Evolutionary conservation across 2,888 invertebrate genomes (phyloP).

Genomic region (Eutolmus rufibarbis): DNA sequence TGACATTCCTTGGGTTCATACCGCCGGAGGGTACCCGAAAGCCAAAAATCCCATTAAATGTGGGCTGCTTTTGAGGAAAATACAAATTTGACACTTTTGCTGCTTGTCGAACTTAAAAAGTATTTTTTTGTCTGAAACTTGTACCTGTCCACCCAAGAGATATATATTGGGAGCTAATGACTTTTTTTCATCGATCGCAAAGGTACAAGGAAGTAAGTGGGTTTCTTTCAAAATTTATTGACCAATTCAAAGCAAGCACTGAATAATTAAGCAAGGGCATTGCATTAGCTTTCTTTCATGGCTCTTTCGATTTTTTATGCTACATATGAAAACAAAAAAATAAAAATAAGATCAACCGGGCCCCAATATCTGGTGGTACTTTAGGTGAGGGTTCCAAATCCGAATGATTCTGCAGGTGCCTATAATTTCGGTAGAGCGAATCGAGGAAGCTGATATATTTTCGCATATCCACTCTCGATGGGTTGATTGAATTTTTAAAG

Average conservation of each 20-base stretch:
- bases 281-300: neutral
- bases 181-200: neutral
- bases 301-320: neutral
- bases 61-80: neutral
- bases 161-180: neutral
- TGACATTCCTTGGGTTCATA: neutral
- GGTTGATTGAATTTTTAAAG: neutral
- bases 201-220: neutral
- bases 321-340: neutral
- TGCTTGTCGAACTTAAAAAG: neutral
- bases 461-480: neutral
- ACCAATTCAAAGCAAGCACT: neutral
- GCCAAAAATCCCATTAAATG: slow-evolving; percentile 6
- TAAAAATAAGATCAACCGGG: neutral
- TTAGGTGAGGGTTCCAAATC: neutral
- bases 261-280: neutral
- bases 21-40: neutral
- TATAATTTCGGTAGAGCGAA: neutral
- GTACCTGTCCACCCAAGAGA: neutral
- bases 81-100: neutral
- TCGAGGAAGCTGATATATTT: neutral
- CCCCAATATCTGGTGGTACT: neutral
- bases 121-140: neutral
- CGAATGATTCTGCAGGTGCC: neutral
- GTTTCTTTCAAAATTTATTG: neutral